Base-by-base conservation (phyloP, 2,797 vertebrate species). In the Allobates femoralis region DNA sequence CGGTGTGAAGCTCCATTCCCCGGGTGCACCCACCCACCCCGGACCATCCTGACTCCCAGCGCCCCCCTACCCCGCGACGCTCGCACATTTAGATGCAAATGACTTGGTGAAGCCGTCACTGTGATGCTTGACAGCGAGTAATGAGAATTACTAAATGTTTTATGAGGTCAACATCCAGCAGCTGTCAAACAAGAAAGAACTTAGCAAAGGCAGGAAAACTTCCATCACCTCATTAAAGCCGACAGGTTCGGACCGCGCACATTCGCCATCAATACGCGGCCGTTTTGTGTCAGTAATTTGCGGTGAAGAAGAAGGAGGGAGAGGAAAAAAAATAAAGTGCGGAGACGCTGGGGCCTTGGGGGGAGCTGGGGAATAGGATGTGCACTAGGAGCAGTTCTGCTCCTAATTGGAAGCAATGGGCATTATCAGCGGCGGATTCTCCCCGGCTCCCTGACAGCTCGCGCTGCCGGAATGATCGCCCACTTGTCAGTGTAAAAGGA, bases 101-200 rank as follows among this genome's bases (percentile, higher is more conserved):
- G 94, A 95, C 95, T 92, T 95, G 91, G 94, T 92, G 92, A 95
- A 96, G 95, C 96, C 94, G 94, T 96, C 97, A 94, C 96, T 96
- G 96, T 94, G 94, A 96, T 94, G 96, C 96, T 96, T 98, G 98
- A 98, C 98, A 98, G 97, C 96, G 97, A 98, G 98, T 99, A 99
- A 99, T 98, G 98, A 99, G 98, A 97, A 97, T 94, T 96, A 96
- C 97, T 99, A 98, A 99, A 99, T 99, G 97, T 99, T 99, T 99
- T 98, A 99, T 99, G 98, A 99, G 98, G 98, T 99, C 98, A 99
- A 97, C 97, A 97, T 96, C 97, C 95, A 95, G 97, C 97, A 98
- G 97, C 98, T 99, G 98, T 99, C 98, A 99, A 96, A 99, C 97
- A 99, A 98, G 97, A 99, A 99, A 98, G 97, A 98, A 97, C 97